Percentiles rank a stretch among this genome's conserved stretches.
These are phyloP conservation scores for Tyrophagus putrescentiae DNA, from an alignment of 1,140 invertebrate genomes.

Conservation along the genomic window DNA sequence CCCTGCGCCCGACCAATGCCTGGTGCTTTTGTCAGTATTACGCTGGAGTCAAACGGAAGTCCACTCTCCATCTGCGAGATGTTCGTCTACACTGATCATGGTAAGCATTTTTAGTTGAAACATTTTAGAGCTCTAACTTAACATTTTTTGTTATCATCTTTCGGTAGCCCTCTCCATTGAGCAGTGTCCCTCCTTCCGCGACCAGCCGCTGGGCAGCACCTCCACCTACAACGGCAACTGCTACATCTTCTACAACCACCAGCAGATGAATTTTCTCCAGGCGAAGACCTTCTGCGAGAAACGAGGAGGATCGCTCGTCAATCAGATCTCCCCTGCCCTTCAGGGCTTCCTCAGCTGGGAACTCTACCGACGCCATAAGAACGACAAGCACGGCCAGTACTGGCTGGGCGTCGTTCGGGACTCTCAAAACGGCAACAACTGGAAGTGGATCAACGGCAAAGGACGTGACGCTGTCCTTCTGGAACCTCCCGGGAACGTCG, in stretches of 20 bases:
- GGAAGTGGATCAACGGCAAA: slow-evolving; percentile 71
- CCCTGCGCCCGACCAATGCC: slow-evolving; percentile 89
- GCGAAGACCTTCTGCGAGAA: slow-evolving; percentile 61
- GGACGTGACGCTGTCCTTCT: slow-evolving; percentile 76
- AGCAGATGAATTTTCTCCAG: slow-evolving; percentile 62
- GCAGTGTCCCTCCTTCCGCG: slow-evolving; percentile 74
- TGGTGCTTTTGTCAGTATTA: slow-evolving; percentile 80
- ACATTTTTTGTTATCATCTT: not conserved
- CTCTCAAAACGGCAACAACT: slow-evolving; percentile 55
- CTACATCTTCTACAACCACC: slow-evolving; percentile 83
- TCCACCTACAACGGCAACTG: slow-evolving; percentile 91
- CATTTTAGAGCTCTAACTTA: too few relatives aligned
- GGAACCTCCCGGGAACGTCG: slow-evolving; percentile 66
- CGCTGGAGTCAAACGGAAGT: slow-evolving; percentile 53
- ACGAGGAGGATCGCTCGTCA: slow-evolving; percentile 64
- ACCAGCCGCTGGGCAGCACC: slow-evolving; percentile 75
- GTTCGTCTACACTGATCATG: slow-evolving; percentile 83
- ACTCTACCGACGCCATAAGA: slow-evolving; percentile 70
- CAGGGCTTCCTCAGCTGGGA: slow-evolving; percentile 91
- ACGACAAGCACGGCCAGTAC: slow-evolving; percentile 76
- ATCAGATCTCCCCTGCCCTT: slow-evolving; percentile 80
- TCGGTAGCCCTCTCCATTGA: slow-evolving; percentile 66
- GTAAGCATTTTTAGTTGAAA: slow-evolving; percentile 31
- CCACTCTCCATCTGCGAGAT: slow-evolving; percentile 84
- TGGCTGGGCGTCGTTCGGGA: slow-evolving; percentile 84